Evolutionary conservation across 2,888 invertebrate species (phyloP).

Genomic region (Ypsolopha scabrella): DNA sequence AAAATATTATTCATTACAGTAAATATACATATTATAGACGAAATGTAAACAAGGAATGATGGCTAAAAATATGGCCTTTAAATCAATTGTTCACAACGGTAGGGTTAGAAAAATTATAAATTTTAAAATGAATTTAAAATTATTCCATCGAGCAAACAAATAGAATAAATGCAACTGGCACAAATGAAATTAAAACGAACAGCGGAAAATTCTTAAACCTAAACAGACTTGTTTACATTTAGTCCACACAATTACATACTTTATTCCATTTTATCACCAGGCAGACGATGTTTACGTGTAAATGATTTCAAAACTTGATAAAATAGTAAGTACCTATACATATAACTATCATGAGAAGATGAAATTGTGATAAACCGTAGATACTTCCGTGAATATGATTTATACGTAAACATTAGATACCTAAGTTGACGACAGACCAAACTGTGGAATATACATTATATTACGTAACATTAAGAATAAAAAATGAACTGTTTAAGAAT

Average conservation of each 20-base stretch:
- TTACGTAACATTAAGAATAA: neutral
- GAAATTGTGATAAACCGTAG: no score
- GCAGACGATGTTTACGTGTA: constrained; percentile 32
- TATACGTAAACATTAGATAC: constrained; percentile 19
- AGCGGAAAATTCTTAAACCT: constrained; percentile 1
- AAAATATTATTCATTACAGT: constrained; percentile 27
- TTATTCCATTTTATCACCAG: constrained; percentile 9
- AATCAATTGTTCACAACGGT: constrained; percentile 10
- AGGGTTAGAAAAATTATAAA: neutral
- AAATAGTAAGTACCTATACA: no score
- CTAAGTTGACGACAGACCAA: constrained; percentile 35
- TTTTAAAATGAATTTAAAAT: no score
- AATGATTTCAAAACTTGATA: constrained; percentile 11
- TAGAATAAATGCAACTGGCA: constrained; percentile 3
- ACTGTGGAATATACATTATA: constrained; percentile 10
- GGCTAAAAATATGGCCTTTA: constrained; percentile 32
- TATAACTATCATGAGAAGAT: no score
- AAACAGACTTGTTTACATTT: constrained; percentile 49
- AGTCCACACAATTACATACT: constrained; percentile 21
- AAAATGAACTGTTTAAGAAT: neutral
- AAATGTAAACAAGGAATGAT: constrained; percentile 57
- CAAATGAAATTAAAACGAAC: neutral
- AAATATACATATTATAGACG: constrained; percentile 23
- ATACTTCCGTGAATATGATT: constrained; percentile 2
- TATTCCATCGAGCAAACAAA: neutral